A percentile compares a stretch with the other conserved stretches of the same genome.
These are phyloP conservation scores for Glaucomys volans DNA, from an alignment of 2,113 vertebrate species.

Conservation along the genomic window DNA sequence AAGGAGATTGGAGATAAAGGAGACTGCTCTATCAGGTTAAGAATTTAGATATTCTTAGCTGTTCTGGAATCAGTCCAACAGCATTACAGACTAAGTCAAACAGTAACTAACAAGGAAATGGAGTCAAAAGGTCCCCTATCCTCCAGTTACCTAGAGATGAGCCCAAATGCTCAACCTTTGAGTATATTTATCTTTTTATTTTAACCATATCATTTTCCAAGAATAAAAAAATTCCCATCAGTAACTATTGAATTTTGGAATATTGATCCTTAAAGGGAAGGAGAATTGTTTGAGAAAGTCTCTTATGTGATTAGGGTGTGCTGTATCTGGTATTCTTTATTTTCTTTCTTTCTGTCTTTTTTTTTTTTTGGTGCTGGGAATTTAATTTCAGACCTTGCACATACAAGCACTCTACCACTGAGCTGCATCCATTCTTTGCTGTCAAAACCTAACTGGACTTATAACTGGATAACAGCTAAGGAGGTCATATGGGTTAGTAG, in stretches of 20 bases:
- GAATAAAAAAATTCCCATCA: not conserved
- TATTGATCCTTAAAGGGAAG: not conserved
- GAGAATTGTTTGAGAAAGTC: not conserved
- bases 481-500: not conserved
- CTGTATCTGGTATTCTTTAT: not conserved
- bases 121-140: not conserved
- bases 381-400: not conserved
- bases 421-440: not conserved
- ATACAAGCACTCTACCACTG: not conserved
- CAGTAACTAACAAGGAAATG: not conserved
- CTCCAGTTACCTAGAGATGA: not conserved
- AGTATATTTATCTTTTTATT: not conserved
- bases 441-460: not conserved
- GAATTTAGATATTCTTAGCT: not conserved
- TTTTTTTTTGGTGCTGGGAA: not conserved
- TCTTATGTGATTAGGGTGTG: not conserved
- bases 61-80: not conserved
- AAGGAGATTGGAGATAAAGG: too few relatives aligned
- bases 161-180: not conserved
- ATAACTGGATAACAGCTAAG: not conserved
- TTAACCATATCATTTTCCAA: not conserved
- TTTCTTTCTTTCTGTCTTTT: too few relatives aligned
- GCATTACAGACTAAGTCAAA: conserved; percentile 20
- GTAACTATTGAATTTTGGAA: too few relatives aligned
- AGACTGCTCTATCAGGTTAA: not conserved